A percentile compares a stretch with the other conserved stretches of the same genome.
phyloP scores from a whole-genome alignment of 2,888 invertebrate genomes.

The Acholoe squamosa region DNA sequence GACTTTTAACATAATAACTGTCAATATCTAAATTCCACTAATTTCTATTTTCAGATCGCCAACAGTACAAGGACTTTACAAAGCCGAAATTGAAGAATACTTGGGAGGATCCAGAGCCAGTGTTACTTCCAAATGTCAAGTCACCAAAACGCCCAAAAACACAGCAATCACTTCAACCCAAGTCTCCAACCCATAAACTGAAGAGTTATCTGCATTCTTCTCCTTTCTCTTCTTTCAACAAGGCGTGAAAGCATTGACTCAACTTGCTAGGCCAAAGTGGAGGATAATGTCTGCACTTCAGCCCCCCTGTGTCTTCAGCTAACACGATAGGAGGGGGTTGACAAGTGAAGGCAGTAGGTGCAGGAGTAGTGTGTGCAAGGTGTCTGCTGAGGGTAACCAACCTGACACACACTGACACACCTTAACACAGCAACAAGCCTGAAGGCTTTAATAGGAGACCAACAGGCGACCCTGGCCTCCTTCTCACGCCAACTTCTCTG shows the following conservation, averaged over 20 bases:
- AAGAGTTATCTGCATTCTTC: neutral
- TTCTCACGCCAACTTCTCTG: neutral
- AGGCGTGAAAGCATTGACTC: conserved; percentile 18
- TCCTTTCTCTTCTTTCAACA: neutral
- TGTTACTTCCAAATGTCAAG: no score
- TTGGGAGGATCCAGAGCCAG: no score
- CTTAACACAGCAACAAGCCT: neutral
- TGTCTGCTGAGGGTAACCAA: neutral
- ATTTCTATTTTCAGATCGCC: no score
- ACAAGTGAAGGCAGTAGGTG: neutral
- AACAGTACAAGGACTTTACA: no score
- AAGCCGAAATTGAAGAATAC: no score
- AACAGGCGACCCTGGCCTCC: neutral
- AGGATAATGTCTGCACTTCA: neutral
- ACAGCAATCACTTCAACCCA: neutral
- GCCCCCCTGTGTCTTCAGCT: neutral
- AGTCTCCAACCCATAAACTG: neutral
- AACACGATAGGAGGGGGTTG: neutral
- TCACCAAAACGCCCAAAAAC: no score
- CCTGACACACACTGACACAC: no score
- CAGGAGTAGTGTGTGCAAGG: neutral
- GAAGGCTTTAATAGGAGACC: neutral
- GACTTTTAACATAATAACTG: no score
- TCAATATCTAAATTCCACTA: no score
- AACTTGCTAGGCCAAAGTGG: neutral